Conservation (phyloP, 2,113 vertebrate species). For the Myodes glareolus region DNA sequence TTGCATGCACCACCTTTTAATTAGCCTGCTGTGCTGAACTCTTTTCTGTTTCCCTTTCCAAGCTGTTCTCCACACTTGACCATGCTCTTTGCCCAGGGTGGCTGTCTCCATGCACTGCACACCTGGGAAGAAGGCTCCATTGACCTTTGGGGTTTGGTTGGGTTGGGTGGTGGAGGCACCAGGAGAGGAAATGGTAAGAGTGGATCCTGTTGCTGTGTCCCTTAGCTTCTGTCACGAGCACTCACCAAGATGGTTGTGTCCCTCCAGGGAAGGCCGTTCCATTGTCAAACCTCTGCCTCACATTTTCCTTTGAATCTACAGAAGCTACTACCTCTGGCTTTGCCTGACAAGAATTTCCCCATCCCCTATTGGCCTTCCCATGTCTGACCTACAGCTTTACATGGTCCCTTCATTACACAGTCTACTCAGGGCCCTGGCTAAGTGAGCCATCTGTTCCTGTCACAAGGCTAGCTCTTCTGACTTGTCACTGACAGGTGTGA, state of each 20-base stretch:
- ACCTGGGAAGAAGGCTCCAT: not conserved
- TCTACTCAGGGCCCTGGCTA: not conserved
- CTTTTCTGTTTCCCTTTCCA: not conserved
- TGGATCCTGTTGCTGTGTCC: not conserved
- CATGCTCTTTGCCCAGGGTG: no score
- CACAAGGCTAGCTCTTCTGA: not conserved
- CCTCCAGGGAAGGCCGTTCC: not conserved
- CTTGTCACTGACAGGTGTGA: not conserved
- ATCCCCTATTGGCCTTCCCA: not conserved
- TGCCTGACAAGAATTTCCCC: not conserved
- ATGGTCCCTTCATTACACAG: not conserved
- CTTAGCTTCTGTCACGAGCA: no score
- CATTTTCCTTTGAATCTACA: not conserved
- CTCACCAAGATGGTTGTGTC: not conserved
- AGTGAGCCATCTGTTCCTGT: not conserved
- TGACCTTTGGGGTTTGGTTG: not conserved
- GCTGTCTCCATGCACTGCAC: not conserved
- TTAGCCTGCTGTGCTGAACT: not conserved
- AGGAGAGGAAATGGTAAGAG: not conserved
- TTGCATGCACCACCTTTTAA: rapidly evolving
- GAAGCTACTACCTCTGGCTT: not conserved
- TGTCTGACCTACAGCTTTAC: not conserved
- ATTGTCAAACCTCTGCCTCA: not conserved
- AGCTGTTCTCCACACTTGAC: not conserved
- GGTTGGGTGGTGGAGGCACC: not conserved